Percentiles rank a stretch among this genome's conserved stretches.
Evolutionary conservation across 2,888 invertebrate genomes (phyloP).

Genomic region (Escarpia spicata): DNA sequence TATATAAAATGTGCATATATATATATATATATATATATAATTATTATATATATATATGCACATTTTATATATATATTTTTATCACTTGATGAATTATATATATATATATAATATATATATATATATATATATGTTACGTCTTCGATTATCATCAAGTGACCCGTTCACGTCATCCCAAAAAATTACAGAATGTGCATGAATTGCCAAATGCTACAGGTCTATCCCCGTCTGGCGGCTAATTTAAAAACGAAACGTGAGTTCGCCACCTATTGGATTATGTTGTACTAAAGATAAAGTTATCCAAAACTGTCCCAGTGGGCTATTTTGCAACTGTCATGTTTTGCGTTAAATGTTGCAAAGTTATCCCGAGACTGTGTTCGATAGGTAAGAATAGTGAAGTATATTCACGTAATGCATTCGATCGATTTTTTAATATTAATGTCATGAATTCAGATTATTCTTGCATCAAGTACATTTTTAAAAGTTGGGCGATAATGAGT

Average conservation of each 20-base stretch:
- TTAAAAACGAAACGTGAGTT: background rate
- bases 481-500: background rate
- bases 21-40: no score
- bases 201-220: background rate
- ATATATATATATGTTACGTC: no score
- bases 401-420: background rate
- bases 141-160: background rate
- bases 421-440: background rate
- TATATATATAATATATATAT: no score
- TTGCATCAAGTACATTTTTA: background rate
- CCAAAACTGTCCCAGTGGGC: background rate
- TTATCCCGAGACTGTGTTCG: background rate
- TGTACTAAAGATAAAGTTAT: background rate
- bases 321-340: background rate
- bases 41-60: no score
- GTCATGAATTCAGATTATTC: background rate
- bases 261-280: background rate
- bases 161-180: background rate
- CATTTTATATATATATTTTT: no score
- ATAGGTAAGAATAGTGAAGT: background rate
- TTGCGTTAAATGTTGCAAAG: background rate
- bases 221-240: background rate
- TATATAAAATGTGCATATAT: no score
- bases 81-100: no score
- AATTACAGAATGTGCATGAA: background rate